Conservation (phyloP, 2,888 invertebrate species). For the Tinea semifulvella region DNA sequence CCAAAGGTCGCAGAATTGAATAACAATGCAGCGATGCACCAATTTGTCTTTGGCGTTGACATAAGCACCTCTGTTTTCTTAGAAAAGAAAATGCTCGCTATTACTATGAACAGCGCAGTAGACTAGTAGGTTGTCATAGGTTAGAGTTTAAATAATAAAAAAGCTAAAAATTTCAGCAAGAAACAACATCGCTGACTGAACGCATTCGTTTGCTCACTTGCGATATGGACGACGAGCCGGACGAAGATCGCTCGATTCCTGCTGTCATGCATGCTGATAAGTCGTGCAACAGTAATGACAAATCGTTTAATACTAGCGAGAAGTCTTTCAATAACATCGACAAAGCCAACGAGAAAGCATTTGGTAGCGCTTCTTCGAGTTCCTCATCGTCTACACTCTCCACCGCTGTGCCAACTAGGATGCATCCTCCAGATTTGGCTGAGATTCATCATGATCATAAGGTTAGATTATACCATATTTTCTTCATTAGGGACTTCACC, state of each 20-base stretch:
- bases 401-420: slow-evolving; percentile 36
- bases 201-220: slow-evolving; percentile 87
- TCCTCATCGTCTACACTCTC: slow-evolving; percentile 51
- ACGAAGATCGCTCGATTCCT: slow-evolving; percentile 68
- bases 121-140: too few species aligned
- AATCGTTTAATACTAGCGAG: slow-evolving; percentile 56
- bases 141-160: neutral
- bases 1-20: too few species aligned
- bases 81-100: too few species aligned
- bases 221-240: slow-evolving; percentile 77
- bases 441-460: slow-evolving; percentile 55
- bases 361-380: slow-evolving; percentile 62
- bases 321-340: slow-evolving; percentile 70
- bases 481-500: neutral
- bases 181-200: slow-evolving; percentile 84
- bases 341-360: slow-evolving; percentile 54
- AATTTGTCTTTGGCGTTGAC: too few species aligned
- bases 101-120: too few species aligned
- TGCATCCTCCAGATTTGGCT: slow-evolving; percentile 49
- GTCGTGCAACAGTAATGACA: slow-evolving; percentile 64
- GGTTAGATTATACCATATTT: slow-evolving; percentile 24
- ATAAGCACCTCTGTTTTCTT: too few species aligned
- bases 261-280: slow-evolving; percentile 73
- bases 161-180: slow-evolving; percentile 36
- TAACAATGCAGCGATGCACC: too few species aligned